Evolutionary conservation across 2,113 vertebrate genomes (phyloP).

Genomic region (Ageneiosus marmoratus): DNA sequence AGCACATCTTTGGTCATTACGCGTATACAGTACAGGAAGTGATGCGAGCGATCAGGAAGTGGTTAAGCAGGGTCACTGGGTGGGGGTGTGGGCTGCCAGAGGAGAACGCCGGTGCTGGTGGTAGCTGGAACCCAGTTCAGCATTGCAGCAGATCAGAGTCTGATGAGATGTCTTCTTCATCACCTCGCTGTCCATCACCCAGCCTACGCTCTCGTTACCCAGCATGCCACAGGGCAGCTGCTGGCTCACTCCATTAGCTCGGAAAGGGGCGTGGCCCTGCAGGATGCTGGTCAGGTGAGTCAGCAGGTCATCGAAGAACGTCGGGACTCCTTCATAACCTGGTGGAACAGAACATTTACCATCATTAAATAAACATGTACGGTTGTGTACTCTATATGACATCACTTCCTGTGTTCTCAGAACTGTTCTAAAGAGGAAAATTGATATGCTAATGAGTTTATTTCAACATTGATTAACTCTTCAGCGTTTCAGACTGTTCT

Average conservation of each 20-base stretch:
- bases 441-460: neutral
- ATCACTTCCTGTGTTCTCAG: neutral
- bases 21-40: neutral
- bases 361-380: neutral
- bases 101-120: constrained; percentile 81
- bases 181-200: constrained; percentile 75
- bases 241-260: constrained; percentile 65
- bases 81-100: constrained; percentile 81
- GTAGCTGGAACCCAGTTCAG: constrained; percentile 77
- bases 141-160: constrained; percentile 76
- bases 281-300: constrained; percentile 80
- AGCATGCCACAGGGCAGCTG: constrained; percentile 65
- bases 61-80: constrained; percentile 70
- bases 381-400: neutral
- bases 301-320: constrained; percentile 84
- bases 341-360: neutral
- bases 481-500: neutral
- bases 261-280: constrained; percentile 68
- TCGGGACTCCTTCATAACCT: constrained; percentile 85
- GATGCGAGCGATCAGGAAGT: neutral
- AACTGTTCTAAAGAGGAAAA: neutral
- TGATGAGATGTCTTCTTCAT: constrained; percentile 77
- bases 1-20: constrained; percentile 14
- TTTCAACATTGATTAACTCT: too few species aligned
- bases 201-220: constrained; percentile 73